Base-by-base conservation (phyloP, 2,113 vertebrate genomes). In the Gallinago jamesoni region DNA sequence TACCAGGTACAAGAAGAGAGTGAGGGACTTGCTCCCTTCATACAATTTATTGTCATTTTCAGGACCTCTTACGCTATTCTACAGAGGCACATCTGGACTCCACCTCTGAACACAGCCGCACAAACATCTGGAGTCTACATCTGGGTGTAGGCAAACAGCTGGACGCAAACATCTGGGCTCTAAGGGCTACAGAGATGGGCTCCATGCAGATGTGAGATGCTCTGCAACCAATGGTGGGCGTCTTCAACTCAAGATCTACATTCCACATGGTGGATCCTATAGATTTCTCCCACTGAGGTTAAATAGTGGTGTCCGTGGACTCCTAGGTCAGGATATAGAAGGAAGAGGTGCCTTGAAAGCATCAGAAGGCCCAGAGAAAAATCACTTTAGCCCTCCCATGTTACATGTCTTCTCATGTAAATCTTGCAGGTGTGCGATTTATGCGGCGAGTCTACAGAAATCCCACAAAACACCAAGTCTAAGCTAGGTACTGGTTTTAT, bases 181-280 rank as follows among this genome's bases (percentile, higher is more conserved):
- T 50, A 50, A 41, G 28, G 30, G 48, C 85, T 56, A 17, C 1
- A 5, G 43, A 35, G 35, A 18, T 33, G 18, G 53, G 27, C 62
- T 60, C 25, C 62, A 20, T 33, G 47, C 35, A 68, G 27, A 48
- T 3, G 2, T 53, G 68, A 68, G 12, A 10, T 60, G 39, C 35
- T 68, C 56, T 22, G 30, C 68, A 47, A 31, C 35, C 17, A 30
- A 9, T 0, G 1, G 3, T 0, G 3, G 55, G 30, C 52, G 30
- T n/a, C 75, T 70, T 63, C 45, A 52, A 69, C 13, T n/a, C 43
- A 75, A 74, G 43, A 14, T 47, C 12, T 35, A 41, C 7, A 3
- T 41, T 76, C 25, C 43, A 10, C 7, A 14, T 37, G 13, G 50
- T 37, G 13, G 50, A 67, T 30, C 24, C 35, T 67, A 8, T 37